Evolutionary conservation across 2,888 invertebrate species (phyloP).

Genomic region (Autographa pulchrina): DNA sequence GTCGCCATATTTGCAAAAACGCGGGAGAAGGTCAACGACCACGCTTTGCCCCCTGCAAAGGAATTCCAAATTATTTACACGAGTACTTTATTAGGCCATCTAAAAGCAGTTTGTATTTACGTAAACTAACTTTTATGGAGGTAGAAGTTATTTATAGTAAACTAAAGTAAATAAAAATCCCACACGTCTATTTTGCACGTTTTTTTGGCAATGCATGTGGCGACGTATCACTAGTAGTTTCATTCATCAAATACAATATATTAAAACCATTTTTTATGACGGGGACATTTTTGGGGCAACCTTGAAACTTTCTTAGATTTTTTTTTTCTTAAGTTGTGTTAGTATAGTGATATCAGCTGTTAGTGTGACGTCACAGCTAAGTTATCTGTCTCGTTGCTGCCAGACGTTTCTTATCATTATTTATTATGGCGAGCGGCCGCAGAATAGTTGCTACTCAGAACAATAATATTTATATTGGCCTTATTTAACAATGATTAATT

Average conservation of each 20-base stretch:
- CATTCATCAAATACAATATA: too few relatives aligned
- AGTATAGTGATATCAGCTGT: slow-evolving; percentile 26
- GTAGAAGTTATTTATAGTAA: background rate
- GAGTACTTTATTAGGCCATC: slow-evolving; percentile 38
- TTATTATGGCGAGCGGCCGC: background rate
- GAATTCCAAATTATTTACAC: slow-evolving; percentile 33
- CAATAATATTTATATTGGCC: background rate
- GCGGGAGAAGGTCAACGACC: slow-evolving; percentile 44
- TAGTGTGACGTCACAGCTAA: slow-evolving; percentile 37
- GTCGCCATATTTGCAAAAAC: slow-evolving; percentile 50
- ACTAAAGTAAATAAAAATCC: slow-evolving; percentile 14
- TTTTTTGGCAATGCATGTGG: background rate
- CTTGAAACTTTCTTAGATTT: background rate
- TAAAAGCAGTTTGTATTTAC: slow-evolving; percentile 24
- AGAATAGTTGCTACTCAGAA: background rate
- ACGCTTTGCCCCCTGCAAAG: slow-evolving; percentile 47
- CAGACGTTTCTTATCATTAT: slow-evolving; percentile 13
- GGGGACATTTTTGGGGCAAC: too few relatives aligned
- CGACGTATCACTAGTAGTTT: too few relatives aligned
- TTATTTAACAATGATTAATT: background rate
- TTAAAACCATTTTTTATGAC: too few relatives aligned
- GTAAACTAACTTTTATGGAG: slow-evolving; percentile 14
- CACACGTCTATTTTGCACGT: slow-evolving; percentile 2
- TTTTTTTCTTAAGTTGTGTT: background rate
- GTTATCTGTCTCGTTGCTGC: slow-evolving; percentile 25